Evolutionary conservation across 1,140 invertebrate genomes (phyloP).

Genomic region (Eumaeus atala): DNA sequence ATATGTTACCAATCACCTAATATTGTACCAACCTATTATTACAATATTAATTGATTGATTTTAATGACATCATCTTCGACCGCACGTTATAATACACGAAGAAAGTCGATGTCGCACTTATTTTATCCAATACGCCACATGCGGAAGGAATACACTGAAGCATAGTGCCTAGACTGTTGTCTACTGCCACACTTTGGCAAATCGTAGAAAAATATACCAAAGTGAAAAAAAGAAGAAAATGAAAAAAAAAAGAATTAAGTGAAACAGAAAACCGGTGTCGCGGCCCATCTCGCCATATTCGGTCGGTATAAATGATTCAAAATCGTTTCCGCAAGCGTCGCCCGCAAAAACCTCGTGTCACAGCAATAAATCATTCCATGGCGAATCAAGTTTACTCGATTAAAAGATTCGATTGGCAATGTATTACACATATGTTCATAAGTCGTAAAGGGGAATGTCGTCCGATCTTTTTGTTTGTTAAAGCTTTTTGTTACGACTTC

Average conservation of each 20-base stretch:
- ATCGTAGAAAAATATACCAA: too few relatives aligned
- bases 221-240: too few relatives aligned
- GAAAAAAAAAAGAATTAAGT: not conserved
- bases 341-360: conserved; percentile 4
- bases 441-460: conserved; percentile 5
- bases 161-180: too few relatives aligned
- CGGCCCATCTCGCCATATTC: conserved; percentile 1
- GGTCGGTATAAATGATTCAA: not conserved
- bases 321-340: conserved; percentile 6
- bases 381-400: conserved; percentile 3
- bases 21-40: too few relatives aligned
- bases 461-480: conserved; percentile 6
- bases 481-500: conserved; percentile 1
- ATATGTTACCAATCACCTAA: too few relatives aligned
- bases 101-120: too few relatives aligned
- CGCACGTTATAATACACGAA: too few relatives aligned
- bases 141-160: too few relatives aligned
- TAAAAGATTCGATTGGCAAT: conserved; percentile 1
- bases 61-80: too few relatives aligned
- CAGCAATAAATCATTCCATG: conserved; percentile 4
- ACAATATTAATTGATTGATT: too few relatives aligned
- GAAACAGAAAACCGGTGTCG: not conserved
- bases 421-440: conserved; percentile 1
- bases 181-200: too few relatives aligned
- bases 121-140: too few relatives aligned